Evolutionary conservation across 2,888 invertebrate species (phyloP).

Genomic region (Troides helena): DNA sequence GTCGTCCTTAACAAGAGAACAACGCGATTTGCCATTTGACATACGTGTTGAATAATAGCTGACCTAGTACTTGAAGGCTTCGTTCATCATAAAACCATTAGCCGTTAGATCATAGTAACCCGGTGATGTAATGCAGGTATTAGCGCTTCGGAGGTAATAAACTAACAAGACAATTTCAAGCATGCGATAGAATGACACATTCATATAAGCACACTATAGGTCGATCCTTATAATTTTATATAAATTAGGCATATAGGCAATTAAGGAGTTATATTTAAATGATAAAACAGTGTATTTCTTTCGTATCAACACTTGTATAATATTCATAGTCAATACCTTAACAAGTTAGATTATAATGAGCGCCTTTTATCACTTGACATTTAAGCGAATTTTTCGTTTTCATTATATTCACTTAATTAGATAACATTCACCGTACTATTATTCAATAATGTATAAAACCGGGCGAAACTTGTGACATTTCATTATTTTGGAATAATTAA

Average conservation of each 20-base stretch:
- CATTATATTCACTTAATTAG: conserved; percentile 16
- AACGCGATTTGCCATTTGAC: conserved; percentile 12
- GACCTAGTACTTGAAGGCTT: conserved; percentile 36
- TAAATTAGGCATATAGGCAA: too few species aligned
- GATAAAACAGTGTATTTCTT: too few species aligned
- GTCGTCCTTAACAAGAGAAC: conserved; percentile 21
- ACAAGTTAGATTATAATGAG: conserved; percentile 18
- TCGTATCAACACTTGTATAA: conserved; percentile 6
- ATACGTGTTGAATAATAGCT: conserved; percentile 39
- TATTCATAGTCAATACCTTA: conserved; percentile 14
- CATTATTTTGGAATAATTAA: conserved; percentile 3
- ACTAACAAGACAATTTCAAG: background rate
- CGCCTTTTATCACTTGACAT: conserved; percentile 23
- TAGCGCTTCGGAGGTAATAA: conserved; percentile 12
- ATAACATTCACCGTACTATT: conserved; percentile 1
- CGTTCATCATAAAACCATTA: conserved; percentile 29
- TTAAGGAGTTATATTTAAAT: too few species aligned
- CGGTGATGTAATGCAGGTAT: conserved; percentile 20
- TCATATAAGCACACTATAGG: background rate
- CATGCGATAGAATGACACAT: background rate
- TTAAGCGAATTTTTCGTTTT: conserved; percentile 12
- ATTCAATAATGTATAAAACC: conserved; percentile 13
- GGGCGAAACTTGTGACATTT: background rate
- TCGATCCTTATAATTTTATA: too few species aligned
- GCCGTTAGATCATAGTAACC: conserved; percentile 20